Base-by-base conservation (phyloP, 2,113 vertebrate species). In the Silurus glanis region DNA sequence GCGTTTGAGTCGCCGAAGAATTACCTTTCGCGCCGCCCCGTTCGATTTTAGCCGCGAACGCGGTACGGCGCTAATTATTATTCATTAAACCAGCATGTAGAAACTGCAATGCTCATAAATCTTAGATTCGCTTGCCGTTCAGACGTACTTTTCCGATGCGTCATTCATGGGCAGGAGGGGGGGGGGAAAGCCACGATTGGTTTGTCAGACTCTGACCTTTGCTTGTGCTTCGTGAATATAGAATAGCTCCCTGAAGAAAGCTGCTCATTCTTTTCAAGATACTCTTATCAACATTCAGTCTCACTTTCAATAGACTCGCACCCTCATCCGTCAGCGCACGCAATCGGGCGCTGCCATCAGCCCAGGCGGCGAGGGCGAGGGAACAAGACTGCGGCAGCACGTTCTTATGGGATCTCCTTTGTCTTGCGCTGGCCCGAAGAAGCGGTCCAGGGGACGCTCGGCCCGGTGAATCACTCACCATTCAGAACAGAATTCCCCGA, bases 151-250 rank as follows among this genome's bases (percentile, higher is more conserved):
- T 5, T 66, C 67, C 79, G 51, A 62, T 71, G 49, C 23, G 28
- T 82, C 58, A 82, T 76, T 72, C 76, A 80, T 47, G 64, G 66
- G 14, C 72, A 83, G 62, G 72, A 47, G 80, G 72, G 80, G 62
- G 72, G 28, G 72, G 62, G 75, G 81, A 51, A 78, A 5, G 58
- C 72, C 80, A 25, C 76, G 87, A 83, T 85, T 85, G 83, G 79
- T 87, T 86, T 83, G 80, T 83, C 74, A 76, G 28, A 69, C 84
- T 61, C 80, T 90, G 87, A 90, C 89, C 89, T 90, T 90, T 90
- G 83, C 74, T 89, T 87, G 37, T 78, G 13, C 79, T 58, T 81
- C 83, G 72, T 82, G 83, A 85, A 87, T 86, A 88, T 80, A 85
- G 83, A 90, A 76, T 45, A 84, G 64, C 81, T 89, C 83, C 80